These are phyloP conservation scores for Phasianus colchicus DNA, from an alignment of 2,113 vertebrate genomes.

Conservation along the genomic window DNA sequence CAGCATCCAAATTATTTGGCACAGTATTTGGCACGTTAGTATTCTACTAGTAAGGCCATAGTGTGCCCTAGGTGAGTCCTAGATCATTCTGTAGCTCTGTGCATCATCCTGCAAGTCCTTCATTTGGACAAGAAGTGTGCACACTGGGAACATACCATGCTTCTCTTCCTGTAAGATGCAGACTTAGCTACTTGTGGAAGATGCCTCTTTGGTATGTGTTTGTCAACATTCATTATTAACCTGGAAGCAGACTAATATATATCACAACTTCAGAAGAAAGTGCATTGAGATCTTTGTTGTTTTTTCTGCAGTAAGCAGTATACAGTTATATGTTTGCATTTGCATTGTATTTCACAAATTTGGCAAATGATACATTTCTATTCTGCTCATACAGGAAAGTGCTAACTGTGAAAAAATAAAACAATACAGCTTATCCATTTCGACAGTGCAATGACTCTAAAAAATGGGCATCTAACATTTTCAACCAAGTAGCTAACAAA, in stretches of 20 bases:
- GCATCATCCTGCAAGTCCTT: not conserved
- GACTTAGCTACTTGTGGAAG: not conserved
- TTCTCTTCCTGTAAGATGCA: not conserved
- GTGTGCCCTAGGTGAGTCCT: not conserved
- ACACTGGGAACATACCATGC: not conserved
- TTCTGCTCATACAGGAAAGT: not conserved
- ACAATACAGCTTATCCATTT: not conserved
- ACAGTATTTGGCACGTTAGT: rapidly evolving
- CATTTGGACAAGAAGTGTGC: not conserved
- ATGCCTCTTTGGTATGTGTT: not conserved
- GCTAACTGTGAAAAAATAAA: not conserved
- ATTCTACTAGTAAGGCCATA: not conserved
- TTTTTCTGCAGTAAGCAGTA: not conserved
- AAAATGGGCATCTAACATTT: not conserved
- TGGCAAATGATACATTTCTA: not conserved
- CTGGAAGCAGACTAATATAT: not conserved
- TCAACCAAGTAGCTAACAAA: not conserved
- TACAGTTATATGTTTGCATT: not conserved
- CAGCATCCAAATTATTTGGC: not conserved
- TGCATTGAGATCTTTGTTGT: not conserved
- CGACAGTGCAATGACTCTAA: not conserved
- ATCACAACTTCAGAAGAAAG: not conserved
- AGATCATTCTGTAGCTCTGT: not conserved
- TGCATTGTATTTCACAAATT: not conserved
- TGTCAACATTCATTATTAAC: not conserved